A percentile compares a stretch with the other conserved stretches of the same genome.
Conservation (phyloP, 1,140 invertebrate genomes). For the Drosophila triauraria region DNA sequence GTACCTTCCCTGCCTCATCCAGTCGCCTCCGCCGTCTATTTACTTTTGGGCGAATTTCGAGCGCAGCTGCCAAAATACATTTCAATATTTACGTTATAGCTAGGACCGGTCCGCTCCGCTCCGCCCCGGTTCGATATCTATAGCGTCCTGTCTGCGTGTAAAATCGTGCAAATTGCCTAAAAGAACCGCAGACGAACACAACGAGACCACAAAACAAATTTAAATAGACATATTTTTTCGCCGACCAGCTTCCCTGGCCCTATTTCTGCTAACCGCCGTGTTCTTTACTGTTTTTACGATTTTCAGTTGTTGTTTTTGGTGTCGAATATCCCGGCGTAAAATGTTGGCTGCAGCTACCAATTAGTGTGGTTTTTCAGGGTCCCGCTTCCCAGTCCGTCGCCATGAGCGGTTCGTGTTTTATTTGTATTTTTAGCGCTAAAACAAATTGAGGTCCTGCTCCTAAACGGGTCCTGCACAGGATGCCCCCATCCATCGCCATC, state of each 20-base stretch:
- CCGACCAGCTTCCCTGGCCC: conserved; percentile 34
- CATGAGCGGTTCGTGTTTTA: conserved; percentile 54
- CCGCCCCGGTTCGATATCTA: conserved; percentile 54
- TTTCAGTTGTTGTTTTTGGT: conserved; percentile 62
- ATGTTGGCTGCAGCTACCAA: conserved; percentile 78
- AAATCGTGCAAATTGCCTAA: conserved; percentile 84
- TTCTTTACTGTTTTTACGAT: conserved; percentile 64
- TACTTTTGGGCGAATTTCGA: conserved; percentile 75
- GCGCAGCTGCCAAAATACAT: conserved; percentile 81
- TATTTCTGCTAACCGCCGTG: conserved; percentile 21
- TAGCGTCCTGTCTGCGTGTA: conserved; percentile 70
- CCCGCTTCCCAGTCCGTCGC: neutral
- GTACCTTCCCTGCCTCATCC: neutral
- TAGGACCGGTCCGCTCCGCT: neutral
- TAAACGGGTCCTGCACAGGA: conserved; percentile 30
- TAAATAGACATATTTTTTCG: conserved; percentile 83
- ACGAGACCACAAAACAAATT: conserved; percentile 84
- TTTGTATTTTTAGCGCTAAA: conserved; percentile 82
- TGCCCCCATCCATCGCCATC: conserved; percentile 9
- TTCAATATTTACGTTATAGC: conserved; percentile 83
- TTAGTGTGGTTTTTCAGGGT: conserved; percentile 65
- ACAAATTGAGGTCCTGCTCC: conserved; percentile 75
- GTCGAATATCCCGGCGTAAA: conserved; percentile 75
- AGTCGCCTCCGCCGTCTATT: conserved; percentile 49
- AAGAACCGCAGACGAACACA: conserved; percentile 83